These are phyloP conservation scores for Andrena haemorrhoa DNA, from an alignment of 2,888 invertebrate genomes.

Conservation along the genomic window DNA sequence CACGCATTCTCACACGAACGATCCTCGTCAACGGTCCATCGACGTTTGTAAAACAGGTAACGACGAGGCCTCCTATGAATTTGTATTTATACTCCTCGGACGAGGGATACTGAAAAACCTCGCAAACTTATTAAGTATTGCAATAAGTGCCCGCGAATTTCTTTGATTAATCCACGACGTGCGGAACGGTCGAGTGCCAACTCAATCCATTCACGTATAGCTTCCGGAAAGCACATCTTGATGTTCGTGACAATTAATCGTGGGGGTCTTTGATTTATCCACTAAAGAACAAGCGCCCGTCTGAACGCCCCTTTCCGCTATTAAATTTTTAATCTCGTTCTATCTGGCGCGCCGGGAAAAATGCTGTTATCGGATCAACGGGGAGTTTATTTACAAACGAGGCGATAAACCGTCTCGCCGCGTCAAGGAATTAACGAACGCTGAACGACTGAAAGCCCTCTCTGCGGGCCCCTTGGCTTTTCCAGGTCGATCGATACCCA, in stretches of 20 bases:
- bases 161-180: no score
- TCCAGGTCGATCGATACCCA: slow-evolving; percentile 38
- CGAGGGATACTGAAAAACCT: no score
- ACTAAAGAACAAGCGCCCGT: not conserved
- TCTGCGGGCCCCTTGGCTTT: not conserved
- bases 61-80: not conserved
- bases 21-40: slow-evolving; percentile 1
- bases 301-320: slow-evolving; percentile 9
- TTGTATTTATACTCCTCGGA: no score
- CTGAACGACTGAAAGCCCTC: slow-evolving; percentile 4
- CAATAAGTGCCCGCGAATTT: no score
- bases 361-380: slow-evolving; percentile 21
- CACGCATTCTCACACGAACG: slow-evolving; percentile 60
- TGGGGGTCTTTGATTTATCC: not conserved
- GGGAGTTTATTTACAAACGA: slow-evolving; percentile 33
- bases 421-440: slow-evolving; percentile 50
- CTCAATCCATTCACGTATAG: no score
- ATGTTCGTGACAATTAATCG: no score
- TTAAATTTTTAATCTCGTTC: slow-evolving; percentile 41
- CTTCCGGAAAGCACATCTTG: no score
- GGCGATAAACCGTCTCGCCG: slow-evolving; percentile 31
- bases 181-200: no score
- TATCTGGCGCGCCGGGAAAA: slow-evolving; percentile 3
- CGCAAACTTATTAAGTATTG: no score
- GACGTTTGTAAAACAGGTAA: not conserved